Percentiles rank a stretch among this genome's conserved stretches.
These are phyloP conservation scores for Melozone crissalis DNA, from an alignment of 2,113 vertebrate species.

Conservation along the genomic window DNA sequence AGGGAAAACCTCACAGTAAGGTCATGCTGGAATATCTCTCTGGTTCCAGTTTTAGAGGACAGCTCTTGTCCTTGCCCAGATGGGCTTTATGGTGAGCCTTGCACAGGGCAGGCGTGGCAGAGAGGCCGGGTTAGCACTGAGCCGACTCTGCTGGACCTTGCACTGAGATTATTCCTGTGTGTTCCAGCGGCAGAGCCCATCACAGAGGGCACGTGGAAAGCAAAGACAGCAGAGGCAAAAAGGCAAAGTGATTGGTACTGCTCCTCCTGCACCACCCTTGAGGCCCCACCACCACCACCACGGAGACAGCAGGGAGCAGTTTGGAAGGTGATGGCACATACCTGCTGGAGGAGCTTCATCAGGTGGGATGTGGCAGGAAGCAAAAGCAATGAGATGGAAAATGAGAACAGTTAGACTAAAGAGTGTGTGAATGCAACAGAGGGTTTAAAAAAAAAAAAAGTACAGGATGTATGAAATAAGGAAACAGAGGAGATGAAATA, in stretches of 20 bases:
- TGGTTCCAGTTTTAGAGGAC: background rate
- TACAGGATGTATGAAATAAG: background rate
- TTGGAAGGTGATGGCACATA: conserved; percentile 63
- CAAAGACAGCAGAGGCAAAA: background rate
- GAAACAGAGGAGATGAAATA: background rate
- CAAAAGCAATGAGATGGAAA: conserved; percentile 8
- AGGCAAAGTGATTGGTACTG: background rate
- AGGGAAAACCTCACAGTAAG: background rate
- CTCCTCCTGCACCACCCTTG: background rate
- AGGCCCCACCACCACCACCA: background rate
- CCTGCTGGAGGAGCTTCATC: conserved; percentile 71
- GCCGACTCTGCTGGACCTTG: accelerated
- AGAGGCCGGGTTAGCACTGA: background rate
- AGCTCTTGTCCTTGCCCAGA: background rate
- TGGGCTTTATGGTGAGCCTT: background rate
- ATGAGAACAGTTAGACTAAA: background rate
- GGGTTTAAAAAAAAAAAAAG: background rate
- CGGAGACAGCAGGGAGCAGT: background rate
- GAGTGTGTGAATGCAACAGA: background rate
- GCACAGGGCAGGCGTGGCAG: background rate
- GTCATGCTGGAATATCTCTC: background rate
- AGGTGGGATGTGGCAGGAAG: background rate
- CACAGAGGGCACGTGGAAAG: background rate
- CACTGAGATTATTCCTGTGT: background rate
- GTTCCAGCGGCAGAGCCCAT: accelerated